Percentiles rank a stretch among this genome's conserved stretches.
phyloP scores from a whole-genome alignment of 2,113 vertebrate species.

The Corythaeola cristata region DNA sequence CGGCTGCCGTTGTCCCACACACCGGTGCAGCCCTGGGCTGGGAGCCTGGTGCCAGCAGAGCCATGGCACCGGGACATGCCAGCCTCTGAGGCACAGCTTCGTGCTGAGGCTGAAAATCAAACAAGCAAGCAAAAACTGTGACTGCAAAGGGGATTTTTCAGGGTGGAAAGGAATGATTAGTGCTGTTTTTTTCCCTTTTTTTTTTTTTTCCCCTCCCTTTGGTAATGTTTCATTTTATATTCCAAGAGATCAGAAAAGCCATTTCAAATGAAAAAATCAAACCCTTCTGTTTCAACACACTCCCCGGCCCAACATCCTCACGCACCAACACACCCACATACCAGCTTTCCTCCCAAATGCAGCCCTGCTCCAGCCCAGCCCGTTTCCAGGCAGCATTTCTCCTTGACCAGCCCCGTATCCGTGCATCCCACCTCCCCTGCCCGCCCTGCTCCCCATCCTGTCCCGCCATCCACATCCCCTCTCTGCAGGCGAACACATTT shows the following conservation, averaged over 20 bases:
- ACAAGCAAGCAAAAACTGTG: neutral
- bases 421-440: neutral
- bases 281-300: slow-evolving; percentile 4
- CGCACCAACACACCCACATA: slow-evolving; percentile 1
- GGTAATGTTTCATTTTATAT: neutral
- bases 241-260: slow-evolving; percentile 7
- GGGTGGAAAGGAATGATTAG: neutral
- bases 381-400: neutral
- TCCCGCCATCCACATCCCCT: neutral
- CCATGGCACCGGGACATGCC: fast-evolving
- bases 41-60: neutral
- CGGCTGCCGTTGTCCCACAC: fast-evolving
- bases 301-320: neutral
- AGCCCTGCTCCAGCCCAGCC: neutral
- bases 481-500: neutral
- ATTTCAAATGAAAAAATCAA: slow-evolving; percentile 21
- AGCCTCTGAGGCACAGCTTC: neutral
- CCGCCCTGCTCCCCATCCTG: neutral
- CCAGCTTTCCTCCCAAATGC: neutral
- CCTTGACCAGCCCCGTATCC: neutral
- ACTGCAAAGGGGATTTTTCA: neutral
- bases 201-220: neutral
- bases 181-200: fast-evolving
- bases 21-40: fast-evolving
- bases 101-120: neutral